phyloP scores from a whole-genome alignment of 2,797 vertebrate genomes.

The Cyprinodon diabolis region DNA sequence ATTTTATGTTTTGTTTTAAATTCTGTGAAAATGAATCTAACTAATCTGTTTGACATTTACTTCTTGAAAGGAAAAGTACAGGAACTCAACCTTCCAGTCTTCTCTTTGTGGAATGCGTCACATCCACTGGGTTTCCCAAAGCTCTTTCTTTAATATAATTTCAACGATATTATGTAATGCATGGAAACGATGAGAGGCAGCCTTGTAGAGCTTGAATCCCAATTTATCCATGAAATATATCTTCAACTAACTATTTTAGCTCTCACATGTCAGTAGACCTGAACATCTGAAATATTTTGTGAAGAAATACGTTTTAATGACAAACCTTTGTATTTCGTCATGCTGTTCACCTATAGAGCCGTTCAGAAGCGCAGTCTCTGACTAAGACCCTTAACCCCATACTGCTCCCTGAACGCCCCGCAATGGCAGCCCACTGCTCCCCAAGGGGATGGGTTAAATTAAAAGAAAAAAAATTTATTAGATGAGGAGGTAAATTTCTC shows the following conservation, averaged over 20 bases:
- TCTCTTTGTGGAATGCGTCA: not conserved
- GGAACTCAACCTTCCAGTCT: not conserved
- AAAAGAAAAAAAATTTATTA: no score
- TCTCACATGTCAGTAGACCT: not conserved
- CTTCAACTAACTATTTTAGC: conserved; percentile 9
- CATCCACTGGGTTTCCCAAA: conserved; percentile 20
- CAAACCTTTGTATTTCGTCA: not conserved
- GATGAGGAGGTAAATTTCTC: no score
- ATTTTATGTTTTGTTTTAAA: not conserved
- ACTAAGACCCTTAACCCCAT: no score
- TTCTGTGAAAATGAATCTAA: not conserved
- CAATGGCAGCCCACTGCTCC: no score
- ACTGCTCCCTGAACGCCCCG: no score
- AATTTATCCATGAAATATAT: conserved; percentile 17
- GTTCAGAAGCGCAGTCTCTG: not conserved
- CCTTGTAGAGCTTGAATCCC: conserved; percentile 1
- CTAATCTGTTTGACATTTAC: conserved; percentile 2
- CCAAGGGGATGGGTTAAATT: no score
- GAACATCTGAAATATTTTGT: not conserved
- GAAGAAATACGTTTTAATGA: conserved; percentile 10
- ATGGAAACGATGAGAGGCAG: conserved; percentile 26
- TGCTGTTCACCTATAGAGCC: conserved; percentile 15
- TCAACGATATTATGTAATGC: conserved; percentile 45
- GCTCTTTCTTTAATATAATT: conserved; percentile 10
- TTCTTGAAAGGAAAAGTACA: not conserved